A percentile compares a stretch with the other conserved stretches of the same genome.
Evolutionary conservation across 2,113 vertebrate species (phyloP).

Genomic region (Archilochus colubris): DNA sequence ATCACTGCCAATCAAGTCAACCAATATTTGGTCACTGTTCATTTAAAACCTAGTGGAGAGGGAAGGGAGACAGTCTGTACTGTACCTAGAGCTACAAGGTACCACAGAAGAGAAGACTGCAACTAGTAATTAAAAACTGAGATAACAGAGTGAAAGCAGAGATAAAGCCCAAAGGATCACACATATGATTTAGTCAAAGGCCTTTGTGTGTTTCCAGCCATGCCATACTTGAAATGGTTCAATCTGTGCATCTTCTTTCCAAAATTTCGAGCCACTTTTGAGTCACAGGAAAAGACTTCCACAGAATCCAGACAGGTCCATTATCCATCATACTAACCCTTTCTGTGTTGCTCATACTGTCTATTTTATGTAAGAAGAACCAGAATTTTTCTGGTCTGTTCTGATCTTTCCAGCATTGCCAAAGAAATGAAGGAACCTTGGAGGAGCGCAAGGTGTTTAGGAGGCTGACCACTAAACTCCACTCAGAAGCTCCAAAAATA

Average conservation of each 20-base stretch:
- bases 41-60: background rate
- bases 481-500: slow-evolving; percentile 23
- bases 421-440: background rate
- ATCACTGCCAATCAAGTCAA: background rate
- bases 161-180: background rate
- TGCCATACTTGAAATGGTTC: background rate
- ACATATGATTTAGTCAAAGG: background rate
- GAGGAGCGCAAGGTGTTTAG: background rate
- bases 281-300: background rate
- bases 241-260: background rate
- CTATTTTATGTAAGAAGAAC: background rate
- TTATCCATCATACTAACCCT: background rate
- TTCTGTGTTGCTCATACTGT: background rate
- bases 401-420: background rate
- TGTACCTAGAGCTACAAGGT: background rate
- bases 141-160: background rate
- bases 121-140: background rate
- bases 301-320: background rate
- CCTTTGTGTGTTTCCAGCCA: background rate
- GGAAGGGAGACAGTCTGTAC: background rate
- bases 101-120: background rate
- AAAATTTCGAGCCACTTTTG: background rate
- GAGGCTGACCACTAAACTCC: background rate
- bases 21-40: background rate
- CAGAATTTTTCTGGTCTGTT: background rate